Evolutionary conservation across 2,113 vertebrate genomes (phyloP).

Genomic region (Centropus unirufus): DNA sequence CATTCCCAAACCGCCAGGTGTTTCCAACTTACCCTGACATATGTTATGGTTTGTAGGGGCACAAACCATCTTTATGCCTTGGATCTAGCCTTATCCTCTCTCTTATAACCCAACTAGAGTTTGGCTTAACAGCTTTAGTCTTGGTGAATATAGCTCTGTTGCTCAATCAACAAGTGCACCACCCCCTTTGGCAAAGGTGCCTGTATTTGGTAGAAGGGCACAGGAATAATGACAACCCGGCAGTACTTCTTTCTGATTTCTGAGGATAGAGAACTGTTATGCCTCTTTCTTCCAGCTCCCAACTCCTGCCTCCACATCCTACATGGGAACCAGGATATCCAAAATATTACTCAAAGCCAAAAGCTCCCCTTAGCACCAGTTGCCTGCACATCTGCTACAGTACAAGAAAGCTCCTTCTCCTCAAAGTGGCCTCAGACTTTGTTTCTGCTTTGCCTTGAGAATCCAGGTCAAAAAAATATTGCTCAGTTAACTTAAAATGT

Average conservation of each 20-base stretch:
- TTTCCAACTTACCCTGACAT: neutral
- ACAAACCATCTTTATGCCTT: neutral
- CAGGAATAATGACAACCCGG: neutral
- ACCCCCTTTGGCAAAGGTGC: neutral
- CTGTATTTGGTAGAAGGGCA: neutral
- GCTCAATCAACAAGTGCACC: neutral
- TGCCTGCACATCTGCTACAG: fast-evolving
- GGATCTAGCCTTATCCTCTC: neutral
- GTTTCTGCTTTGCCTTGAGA: neutral
- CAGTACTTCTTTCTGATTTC: neutral
- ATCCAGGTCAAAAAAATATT: neutral
- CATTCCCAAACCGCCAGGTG: neutral
- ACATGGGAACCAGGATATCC: neutral
- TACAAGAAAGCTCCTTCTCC: neutral
- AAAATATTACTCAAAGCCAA: neutral
- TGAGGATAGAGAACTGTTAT: neutral
- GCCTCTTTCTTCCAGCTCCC: neutral
- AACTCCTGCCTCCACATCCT: neutral
- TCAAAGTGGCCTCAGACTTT: neutral
- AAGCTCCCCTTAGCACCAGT: neutral
- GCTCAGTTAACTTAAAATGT: neutral
- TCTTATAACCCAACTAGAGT: neutral
- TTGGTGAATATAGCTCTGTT: neutral
- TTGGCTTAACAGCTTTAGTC: neutral
- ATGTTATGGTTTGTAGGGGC: neutral